These are phyloP conservation scores for Laticauda laticaudata DNA, from an alignment of 2,113 vertebrate species.

Conservation along the genomic window DNA sequence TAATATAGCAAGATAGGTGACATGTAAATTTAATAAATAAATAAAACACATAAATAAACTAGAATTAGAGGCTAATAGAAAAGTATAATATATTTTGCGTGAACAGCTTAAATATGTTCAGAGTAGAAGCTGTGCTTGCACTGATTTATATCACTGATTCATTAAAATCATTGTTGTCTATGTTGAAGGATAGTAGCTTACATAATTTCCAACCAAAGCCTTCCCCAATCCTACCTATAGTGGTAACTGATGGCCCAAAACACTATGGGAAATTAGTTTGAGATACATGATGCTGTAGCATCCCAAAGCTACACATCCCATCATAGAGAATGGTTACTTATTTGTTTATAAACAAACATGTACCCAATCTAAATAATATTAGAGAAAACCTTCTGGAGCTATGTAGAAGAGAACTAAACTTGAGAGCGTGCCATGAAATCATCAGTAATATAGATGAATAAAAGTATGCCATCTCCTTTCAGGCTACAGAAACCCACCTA, in stretches of 20 bases:
- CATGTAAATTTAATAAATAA: not conserved
- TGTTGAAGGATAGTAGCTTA: not conserved
- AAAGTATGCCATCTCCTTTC: not conserved
- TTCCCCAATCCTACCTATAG: not conserved
- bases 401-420: not conserved
- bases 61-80: not conserved
- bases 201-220: not conserved
- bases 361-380: not conserved
- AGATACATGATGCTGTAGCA: not conserved
- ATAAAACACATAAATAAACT: not conserved
- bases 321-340: not conserved
- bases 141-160: not conserved
- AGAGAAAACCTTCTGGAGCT: not conserved
- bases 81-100: not conserved
- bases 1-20: not conserved
- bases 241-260: not conserved
- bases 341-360: not conserved
- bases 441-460: not conserved
- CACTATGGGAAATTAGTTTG: not conserved
- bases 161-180: not conserved
- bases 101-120: not conserved
- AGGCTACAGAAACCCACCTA: not conserved
- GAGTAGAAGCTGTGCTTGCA: not conserved
- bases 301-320: not conserved
- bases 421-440: not conserved